Base-by-base conservation (phyloP, 2,888 invertebrate species). In the Erebia palarica region DNA sequence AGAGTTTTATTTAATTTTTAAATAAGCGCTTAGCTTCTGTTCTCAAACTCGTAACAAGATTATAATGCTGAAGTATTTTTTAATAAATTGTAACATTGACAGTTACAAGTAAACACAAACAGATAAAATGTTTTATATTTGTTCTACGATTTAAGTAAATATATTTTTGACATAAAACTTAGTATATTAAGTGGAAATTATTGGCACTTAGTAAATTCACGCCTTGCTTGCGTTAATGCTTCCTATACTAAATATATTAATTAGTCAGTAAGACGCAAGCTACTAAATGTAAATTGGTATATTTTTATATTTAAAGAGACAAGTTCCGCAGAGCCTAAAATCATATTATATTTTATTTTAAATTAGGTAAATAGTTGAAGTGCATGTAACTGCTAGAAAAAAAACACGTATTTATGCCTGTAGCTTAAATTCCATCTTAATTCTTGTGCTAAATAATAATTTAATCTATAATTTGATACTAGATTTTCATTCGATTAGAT, bases 221-320 rank as follows among this genome's bases (percentile, higher is more conserved):
- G 47, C 44, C 55, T 64, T 69, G 78, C 77, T 77, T 75, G 69
- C 73, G 61, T 65, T 69, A 72, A 72, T 66, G 74, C 74, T 75
- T 75, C 68, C 68, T 73, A 53, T 58, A 64, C 68, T 73, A 70
- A 55, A 0, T 27, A 49, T 51, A 13, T 69, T 71, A 73, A 72
- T 74, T 65, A 67, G 72, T 74, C 65, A 72, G 72, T 67, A 77
- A 75, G 75, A 77, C 74, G 75, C 81, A 81, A 69, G 80, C 76
- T 49, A 64, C 49, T 36, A 10, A 61, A 68, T 69, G 58, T 18
- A 58, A 16, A 58, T 78, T 73, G 75, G 71, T 78, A 78, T 81
- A 81, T 81, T 81, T 81, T 80, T 82, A 74, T 81, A 80, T 73
- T 36, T 7, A 36, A 36, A 36, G 77, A 76, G 76, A 74, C 49